Conservation (phyloP, 2,797 vertebrate genomes). For the Triplophysa bombifrons region DNA sequence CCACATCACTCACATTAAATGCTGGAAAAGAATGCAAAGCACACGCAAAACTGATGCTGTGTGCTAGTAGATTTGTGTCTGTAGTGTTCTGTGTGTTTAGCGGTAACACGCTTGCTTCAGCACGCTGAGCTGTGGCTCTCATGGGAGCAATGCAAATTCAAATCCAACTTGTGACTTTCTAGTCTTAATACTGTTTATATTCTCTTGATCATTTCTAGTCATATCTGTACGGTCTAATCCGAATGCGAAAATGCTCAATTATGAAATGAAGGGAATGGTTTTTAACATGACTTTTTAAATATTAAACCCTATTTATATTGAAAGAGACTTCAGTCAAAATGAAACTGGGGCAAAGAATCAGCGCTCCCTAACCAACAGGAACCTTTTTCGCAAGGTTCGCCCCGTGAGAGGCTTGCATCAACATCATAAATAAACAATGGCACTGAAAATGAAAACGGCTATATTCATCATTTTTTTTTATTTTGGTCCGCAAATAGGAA, state of each 20-base stretch:
- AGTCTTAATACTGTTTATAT: not conserved
- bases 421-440: too few species aligned
- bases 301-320: too few species aligned
- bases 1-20: not conserved
- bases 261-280: not conserved
- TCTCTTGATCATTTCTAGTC: not conserved
- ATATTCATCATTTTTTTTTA: too few species aligned
- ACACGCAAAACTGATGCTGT: not conserved
- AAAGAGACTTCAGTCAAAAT: too few species aligned
- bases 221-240: not conserved
- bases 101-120: not conserved
- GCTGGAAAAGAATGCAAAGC: not conserved
- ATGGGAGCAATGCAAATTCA: not conserved
- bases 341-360: too few species aligned
- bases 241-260: not conserved
- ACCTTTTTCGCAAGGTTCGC: too few species aligned
- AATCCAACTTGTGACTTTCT: not conserved
- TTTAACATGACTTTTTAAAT: not conserved
- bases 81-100: not conserved
- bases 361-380: too few species aligned
- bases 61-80: not conserved
- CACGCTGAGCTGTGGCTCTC: not conserved
- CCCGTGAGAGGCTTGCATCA: too few species aligned
- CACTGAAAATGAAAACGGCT: too few species aligned
- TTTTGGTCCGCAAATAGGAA: too few species aligned